Conservation (phyloP, 2,113 vertebrate genomes). For the Pao palembangensis region DNA sequence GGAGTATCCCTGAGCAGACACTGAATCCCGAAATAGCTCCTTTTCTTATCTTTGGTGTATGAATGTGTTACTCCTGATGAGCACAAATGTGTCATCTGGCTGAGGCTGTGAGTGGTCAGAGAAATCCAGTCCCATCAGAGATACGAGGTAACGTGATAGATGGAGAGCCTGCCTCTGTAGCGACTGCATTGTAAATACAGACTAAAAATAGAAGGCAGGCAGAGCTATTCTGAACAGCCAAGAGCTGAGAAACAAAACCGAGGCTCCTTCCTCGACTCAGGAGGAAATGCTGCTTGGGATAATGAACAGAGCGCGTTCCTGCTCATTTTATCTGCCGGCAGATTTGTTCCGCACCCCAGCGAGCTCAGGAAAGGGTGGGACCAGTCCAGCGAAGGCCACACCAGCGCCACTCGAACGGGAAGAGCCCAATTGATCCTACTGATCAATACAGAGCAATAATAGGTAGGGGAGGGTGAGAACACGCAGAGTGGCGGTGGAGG, state of each 20-base stretch:
- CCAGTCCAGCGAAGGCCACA: constrained; percentile 21
- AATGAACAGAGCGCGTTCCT: constrained; percentile 30
- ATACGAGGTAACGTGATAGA: constrained; percentile 15
- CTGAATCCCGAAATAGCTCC: no score
- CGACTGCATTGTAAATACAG: constrained; percentile 68
- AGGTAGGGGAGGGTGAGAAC: background rate
- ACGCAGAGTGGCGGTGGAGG: background rate
- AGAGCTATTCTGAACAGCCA: constrained; percentile 55
- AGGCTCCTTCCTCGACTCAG: constrained; percentile 26
- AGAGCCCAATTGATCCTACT: constrained; percentile 9
- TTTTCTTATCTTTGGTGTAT: no score
- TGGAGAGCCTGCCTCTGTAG: constrained; percentile 49
- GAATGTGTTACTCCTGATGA: no score
- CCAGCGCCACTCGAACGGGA: background rate
- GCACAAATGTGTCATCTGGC: background rate
- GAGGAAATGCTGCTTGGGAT: constrained; percentile 30
- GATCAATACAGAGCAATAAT: constrained; percentile 40
- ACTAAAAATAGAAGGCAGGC: constrained; percentile 71
- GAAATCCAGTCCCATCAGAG: background rate
- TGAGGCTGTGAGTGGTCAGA: background rate
- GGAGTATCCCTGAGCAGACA: no score
- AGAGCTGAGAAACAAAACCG: constrained; percentile 37
- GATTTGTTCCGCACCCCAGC: constrained; percentile 18
- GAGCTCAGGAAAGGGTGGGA: constrained; percentile 23
- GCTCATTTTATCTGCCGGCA: constrained; percentile 30